Evolutionary conservation across 2,113 vertebrate species (phyloP), one percentile per base, ranked within the genome.

Genomic region (Malurus melanocephalus): DNA sequence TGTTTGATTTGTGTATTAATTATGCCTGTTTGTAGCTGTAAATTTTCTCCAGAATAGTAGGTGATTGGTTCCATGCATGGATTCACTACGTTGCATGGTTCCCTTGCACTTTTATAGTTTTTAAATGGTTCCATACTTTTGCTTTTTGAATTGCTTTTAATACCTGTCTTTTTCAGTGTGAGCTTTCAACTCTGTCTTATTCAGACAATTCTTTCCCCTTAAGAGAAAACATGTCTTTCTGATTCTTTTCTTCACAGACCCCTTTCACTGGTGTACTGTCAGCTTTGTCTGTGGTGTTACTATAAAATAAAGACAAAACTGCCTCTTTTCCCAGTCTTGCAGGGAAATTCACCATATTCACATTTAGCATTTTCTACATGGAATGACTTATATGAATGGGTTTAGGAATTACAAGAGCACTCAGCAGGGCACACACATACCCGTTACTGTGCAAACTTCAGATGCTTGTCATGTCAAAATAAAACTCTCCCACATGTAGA

Each of bases 1-100:
- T 94, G 88, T 86, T 89, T 95, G 94, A 95, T 77, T 95, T 92
- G 88, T 95, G 72, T 89, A 94, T 93, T 93, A 94, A 96, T 95
- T 96, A 93, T 91, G 78, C 64, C 90, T 93, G 84, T 94, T 94
- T 91, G 90, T 90, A 94, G 90, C 67, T 92, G 93, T 93, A 95
- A 93, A 94, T 94, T 94, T 95, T 71, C 90, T 94, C 90, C 93
- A 94, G 92, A 91, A 91, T 90, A 93, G 80, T 55, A 88, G 62
- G 67, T 84, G 90, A 93, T 91, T 91, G 80, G 59, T 82, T 92
- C 83, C 0, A 6, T 38, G 12, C 71, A 84, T 30, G 35, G 86
- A 88, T 91, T 88, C 67, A 62, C 87, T 80, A 61, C 28, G 57
- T 12, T 38, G 45, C 14, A 22, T 42, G 65, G 26, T 79, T 94